Evolutionary conservation across 2,888 invertebrate genomes (phyloP), one percentile per base, ranked within the genome.

Genomic region (Germaria angustata): DNA sequence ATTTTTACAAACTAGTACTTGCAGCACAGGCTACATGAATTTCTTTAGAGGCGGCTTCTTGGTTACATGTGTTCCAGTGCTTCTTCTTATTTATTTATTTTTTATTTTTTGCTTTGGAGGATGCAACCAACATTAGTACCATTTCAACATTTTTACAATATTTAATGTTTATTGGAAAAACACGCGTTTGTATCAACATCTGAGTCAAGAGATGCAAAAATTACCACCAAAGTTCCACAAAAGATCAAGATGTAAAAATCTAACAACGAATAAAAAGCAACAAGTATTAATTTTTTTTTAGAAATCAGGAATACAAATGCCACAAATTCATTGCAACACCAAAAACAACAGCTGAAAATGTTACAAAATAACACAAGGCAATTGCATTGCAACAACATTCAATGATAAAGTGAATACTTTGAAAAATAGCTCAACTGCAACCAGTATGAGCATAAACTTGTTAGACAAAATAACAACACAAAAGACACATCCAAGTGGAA

Each of bases 61-160:
- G 22, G 41, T 68, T 77, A 68, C 76, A 77, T 77, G 59, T 77
- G 36, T 36, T 69, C 5, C 15, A 59, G 22, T 76, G 44, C n/a
- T 51, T 36, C 11, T 51, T 51, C 28, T 28, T 3, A 5, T 36
- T 22, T 3, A 5, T 36, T 22, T 39, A 1, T 53, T 32, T n/a
- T 11, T 7, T 36, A 13, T 22, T 22, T 6, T 53, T 44, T 22
- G 11, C 24, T 51, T 46, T 46, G 34, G 77, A 81, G 77, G 77
- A 77, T 63, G 81, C 73, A 63, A 75, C 69, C 39, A 36, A 81
- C 69, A 78, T 72, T 76, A 72, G 75, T 66, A 79, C 66, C 75
- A 76, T 76, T 79, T 82, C 79, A 76, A 41, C 71, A 66, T 82
- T 75, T 36, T 51, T 63, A 46, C n/a, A 34, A 65, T 75, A 51